Conservation (phyloP, 2,113 vertebrate species). For the Campylomormyrus tamandua region DNA sequence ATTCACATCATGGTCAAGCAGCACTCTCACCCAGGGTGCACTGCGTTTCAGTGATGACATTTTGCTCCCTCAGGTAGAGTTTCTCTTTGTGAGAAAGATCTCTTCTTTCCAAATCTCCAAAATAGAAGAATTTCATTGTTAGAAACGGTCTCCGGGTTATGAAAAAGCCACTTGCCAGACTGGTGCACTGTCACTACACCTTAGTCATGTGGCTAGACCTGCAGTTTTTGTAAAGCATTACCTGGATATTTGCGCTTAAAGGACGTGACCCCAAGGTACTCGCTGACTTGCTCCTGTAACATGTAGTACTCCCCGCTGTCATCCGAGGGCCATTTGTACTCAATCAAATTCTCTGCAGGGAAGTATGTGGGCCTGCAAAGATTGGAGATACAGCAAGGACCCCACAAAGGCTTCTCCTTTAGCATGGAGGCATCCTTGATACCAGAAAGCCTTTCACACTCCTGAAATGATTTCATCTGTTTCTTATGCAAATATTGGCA, state of each 20-base stretch:
- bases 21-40: conserved; percentile 82
- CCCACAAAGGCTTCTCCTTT: not conserved
- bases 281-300: conserved; percentile 98
- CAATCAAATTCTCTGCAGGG: conserved; percentile 91
- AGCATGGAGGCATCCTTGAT: not conserved
- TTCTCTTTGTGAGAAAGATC: conserved; percentile 97
- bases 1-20: not conserved
- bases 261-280: conserved; percentile 94
- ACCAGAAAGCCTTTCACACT: not conserved
- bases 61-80: conserved; percentile 89
- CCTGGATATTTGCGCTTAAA: conserved; percentile 98
- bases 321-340: conserved; percentile 96
- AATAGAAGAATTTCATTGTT: not conserved
- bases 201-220: not conserved
- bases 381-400: not conserved
- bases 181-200: not conserved
- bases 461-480: not conserved
- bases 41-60: conserved; percentile 96
- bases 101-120: conserved; percentile 89
- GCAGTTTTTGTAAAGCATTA: conserved; percentile 42
- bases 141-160: not conserved
- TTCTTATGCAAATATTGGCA: not conserved
- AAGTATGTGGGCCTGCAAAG: conserved; percentile 82
- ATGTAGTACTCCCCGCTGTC: conserved; percentile 96
- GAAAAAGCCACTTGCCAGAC: not conserved